Conservation (phyloP, 2,888 invertebrate genomes). For the Acleris sparsana region DNA sequence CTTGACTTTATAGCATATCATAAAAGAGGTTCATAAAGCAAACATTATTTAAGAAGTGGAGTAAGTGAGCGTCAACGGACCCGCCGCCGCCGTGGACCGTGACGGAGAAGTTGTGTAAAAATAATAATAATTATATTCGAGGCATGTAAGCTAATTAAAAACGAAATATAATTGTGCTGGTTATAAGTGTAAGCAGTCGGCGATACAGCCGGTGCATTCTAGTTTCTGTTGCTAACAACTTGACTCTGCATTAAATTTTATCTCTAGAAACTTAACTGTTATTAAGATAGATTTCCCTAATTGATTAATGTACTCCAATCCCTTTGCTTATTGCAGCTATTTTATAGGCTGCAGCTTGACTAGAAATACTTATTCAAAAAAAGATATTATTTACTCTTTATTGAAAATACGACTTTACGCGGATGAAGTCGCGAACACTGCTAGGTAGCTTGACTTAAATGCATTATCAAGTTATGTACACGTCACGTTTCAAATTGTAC, state of each 20-base stretch:
- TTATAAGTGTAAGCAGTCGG: constrained; percentile 15
- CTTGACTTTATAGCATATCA: constrained; percentile 35
- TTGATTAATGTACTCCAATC: too few species aligned
- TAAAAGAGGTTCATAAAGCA: constrained; percentile 47
- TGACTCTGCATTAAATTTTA: background rate
- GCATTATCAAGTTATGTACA: too few species aligned
- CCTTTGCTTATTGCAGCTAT: too few species aligned
- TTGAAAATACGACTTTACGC: background rate
- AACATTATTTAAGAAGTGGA: constrained; percentile 45
- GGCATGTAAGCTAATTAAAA: constrained; percentile 68
- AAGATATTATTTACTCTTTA: too few species aligned
- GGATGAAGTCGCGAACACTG: background rate
- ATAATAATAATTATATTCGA: constrained; percentile 66
- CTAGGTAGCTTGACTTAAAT: too few species aligned
- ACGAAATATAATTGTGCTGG: constrained; percentile 54
- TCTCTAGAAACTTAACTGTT: background rate
- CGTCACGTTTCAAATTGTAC: too few species aligned
- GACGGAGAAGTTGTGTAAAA: constrained; percentile 68
- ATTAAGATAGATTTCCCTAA: too few species aligned
- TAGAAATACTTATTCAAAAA: too few species aligned
- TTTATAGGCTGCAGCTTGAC: too few species aligned
- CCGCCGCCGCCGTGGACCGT: constrained; percentile 60
- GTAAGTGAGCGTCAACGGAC: constrained; percentile 62
- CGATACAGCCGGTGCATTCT: constrained; percentile 21
- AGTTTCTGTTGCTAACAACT: constrained; percentile 2